Base-by-base conservation (phyloP, 2,113 vertebrate genomes). In the Eubucco bourcierii region DNA sequence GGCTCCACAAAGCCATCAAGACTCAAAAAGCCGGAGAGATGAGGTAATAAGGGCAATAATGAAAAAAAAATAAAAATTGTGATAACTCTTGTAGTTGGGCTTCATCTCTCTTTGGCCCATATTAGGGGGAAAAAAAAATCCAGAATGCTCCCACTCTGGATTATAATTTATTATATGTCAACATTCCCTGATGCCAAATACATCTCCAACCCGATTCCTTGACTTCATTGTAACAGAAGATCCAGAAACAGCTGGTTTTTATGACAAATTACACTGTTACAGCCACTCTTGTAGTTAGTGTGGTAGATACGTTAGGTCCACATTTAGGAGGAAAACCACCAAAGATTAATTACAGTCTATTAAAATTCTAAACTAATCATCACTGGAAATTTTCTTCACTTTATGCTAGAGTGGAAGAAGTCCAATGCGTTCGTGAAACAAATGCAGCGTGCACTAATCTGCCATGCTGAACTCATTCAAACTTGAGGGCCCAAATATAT, bases 261-360 rank as follows among this genome's bases (percentile, higher is more conserved):
- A 75, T 93, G 90, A 96, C 31, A 92, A 91, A 97, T 97, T 95
- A 81, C 17, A 85, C 33, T 80, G 85, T 84, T 94, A 75, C 20
- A 88, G 77, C 53, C 46, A 81, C 61, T 91, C 47, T 91, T 95
- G 80, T 85, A 96, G 94, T 97, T 95, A 95, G 85, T n/a, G 76
- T 87, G 68, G 84, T 41, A 95, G 91, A 84, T 87, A 70, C 13
- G 23, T 80, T 93, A 90, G 46, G 90, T 75, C 80, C 53, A 80
- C 53, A 84, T 72, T 93, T 92, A 87, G 29, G 41, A 17, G 73
- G 59, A 83, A 95, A 94, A 17, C 10, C 66, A 81, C 81, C 78
- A 83, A 96, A 97, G 80, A 97, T 97, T 97, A 96, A 98, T 97
- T 96, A 81, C 23, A 82, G 50, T 61, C 74, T 92, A 96, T 97